phyloP scores from a whole-genome alignment of 2,888 invertebrate genomes.

The Empis livida region DNA sequence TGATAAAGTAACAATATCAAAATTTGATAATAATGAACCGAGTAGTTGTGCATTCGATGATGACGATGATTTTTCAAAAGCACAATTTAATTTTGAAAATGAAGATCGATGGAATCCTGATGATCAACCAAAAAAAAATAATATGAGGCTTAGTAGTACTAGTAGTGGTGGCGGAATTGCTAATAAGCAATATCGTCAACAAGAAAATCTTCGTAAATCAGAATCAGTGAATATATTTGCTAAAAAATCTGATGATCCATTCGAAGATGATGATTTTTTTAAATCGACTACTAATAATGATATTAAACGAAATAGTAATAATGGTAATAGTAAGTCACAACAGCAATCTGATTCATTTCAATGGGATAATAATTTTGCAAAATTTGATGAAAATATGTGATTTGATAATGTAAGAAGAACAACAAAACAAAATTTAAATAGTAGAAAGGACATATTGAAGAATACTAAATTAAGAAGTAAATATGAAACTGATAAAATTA shows the following conservation, averaged over 20 bases:
- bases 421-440: neutral
- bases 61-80: constrained; percentile 45
- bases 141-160: constrained; percentile 7
- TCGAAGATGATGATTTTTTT: constrained; percentile 82
- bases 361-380: constrained; percentile 36
- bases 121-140: constrained; percentile 11
- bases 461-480: neutral
- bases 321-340: constrained; percentile 7
- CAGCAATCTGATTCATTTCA: constrained; percentile 20
- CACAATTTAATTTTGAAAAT: constrained; percentile 35
- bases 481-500: neutral
- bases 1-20: constrained; percentile 51
- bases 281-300: constrained; percentile 28
- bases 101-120: constrained; percentile 28
- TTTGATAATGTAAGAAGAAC: constrained; percentile 28
- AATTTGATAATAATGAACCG: constrained; percentile 28
- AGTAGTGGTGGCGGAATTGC: neutral
- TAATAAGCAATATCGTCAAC: constrained; percentile 23
- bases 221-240: constrained; percentile 85
- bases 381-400: constrained; percentile 39
- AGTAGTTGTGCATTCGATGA: constrained; percentile 35
- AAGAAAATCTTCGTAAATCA: constrained; percentile 66
- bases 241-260: constrained; percentile 76
- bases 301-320: constrained; percentile 1
- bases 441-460: neutral